Evolutionary conservation across 2,888 invertebrate species (phyloP), one percentile per base, ranked within the genome.

Genomic region (Salpingus planirostris): DNA sequence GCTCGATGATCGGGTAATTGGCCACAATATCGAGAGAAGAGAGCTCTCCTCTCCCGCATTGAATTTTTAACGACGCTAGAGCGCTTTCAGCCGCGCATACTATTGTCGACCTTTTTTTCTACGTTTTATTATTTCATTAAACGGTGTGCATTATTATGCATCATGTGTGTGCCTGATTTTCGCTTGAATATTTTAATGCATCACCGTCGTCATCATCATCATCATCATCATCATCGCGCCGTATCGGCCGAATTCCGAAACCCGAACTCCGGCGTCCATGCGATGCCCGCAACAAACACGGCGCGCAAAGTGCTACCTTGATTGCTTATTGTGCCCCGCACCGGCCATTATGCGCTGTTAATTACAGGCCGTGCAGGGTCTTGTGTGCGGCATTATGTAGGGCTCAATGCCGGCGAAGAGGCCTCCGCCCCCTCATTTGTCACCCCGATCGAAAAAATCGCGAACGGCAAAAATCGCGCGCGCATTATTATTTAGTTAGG

Each of bases 21-120:
- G 40, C 44, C 33, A 41, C 44, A 41, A 45, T 45, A 45, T 45
- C 42, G n/a, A n/a, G n/a, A n/a, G 42, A 42, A 43, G 44, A 40
- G 42, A 44, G 33, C 33, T 28, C 30, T 36, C n/a, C n/a, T n/a
- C n/a, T n/a, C n/a, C 38, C 29, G 40, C 40, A 44, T 44, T 42
- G 29, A 44, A 40, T 40, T 40, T 43, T 42, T 44, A 44, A 38
- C 40, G 40, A 40, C 33, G 33, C 15, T 31, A 36, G n/a, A 33
- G 29, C 32, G 39, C 35, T 38, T 34, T 38, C 30, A 34, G 34
- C 25, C 27, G 33, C n/a, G n/a, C n/a, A n/a, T n/a, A n/a, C n/a
- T 38, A 38, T 38, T 38, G 31, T 38, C 24, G 12, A 13, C 15
- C 24, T 3, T n/a, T 3, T 13, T 13, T 12, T 29, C 11, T 25